Conservation (phyloP, 30 jellyfish, hydroid and myxozoan species). For the Turritopsis dohrnii region DNA sequence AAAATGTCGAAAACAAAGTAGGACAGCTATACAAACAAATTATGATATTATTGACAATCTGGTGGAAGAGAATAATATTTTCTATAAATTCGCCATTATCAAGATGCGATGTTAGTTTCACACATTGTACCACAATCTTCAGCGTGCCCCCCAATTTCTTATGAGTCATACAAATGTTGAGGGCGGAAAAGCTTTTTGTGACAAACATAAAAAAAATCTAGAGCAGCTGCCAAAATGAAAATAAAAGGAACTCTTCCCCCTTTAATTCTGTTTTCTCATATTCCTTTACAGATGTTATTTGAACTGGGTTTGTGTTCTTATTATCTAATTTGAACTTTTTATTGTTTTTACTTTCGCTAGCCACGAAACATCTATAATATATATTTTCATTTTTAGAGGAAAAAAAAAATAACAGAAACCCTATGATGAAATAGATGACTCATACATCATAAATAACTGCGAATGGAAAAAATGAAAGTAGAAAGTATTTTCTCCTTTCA, state of each 20-base stretch:
- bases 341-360: constrained; percentile 11
- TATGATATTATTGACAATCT: neutral
- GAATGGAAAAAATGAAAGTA: neutral
- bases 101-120: neutral
- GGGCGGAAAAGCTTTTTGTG: neutral
- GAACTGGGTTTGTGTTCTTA: neutral
- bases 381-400: neutral
- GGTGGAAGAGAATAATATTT: neutral
- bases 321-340: neutral
- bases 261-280: no score
- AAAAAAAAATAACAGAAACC: neutral
- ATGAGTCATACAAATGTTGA: neutral
- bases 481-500: neutral
- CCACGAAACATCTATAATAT: constrained; percentile 12
- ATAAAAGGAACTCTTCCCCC: neutral
- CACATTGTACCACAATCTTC: neutral
- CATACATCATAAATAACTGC: neutral
- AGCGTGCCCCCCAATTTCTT: neutral
- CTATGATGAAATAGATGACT: neutral
- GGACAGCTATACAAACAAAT: neutral
- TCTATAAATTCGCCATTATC: neutral
- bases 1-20: neutral
- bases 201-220: neutral
- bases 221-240: neutral
- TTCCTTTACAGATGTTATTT: neutral